Evolutionary conservation across 1,140 invertebrate genomes (phyloP).

Genomic region (Manduca sexta): DNA sequence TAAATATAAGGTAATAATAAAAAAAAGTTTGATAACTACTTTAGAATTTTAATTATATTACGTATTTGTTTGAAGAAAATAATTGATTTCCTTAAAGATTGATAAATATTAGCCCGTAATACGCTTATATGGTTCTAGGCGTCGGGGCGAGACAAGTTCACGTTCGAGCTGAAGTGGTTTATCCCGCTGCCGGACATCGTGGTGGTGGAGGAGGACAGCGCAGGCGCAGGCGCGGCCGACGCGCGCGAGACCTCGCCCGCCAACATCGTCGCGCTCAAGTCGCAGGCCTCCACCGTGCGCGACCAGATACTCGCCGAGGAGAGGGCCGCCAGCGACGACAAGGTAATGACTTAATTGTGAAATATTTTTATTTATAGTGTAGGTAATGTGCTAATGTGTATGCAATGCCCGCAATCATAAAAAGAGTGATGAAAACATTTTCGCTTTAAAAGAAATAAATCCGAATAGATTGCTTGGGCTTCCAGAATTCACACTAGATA

Average conservation of each 20-base stretch:
- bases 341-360: conserved; percentile 35
- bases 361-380: not conserved
- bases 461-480: no score
- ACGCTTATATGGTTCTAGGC: conserved; percentile 72
- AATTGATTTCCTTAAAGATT: no score
- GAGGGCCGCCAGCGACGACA: conserved; percentile 77
- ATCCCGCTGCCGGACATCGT: conserved; percentile 86
- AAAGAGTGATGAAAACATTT: no score
- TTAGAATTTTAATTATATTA: no score
- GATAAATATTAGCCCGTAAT: not conserved
- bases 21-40: no score
- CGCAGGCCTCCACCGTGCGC: conserved; percentile 88
- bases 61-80: no score
- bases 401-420: no score
- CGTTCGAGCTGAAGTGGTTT: conserved; percentile 95
- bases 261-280: conserved; percentile 88
- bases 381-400: no score
- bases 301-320: conserved; percentile 88
- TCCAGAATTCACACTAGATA: no score
- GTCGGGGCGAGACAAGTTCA: conserved; percentile 88
- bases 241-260: conserved; percentile 82
- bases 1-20: conserved; percentile 85
- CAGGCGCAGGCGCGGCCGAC: conserved; percentile 78
- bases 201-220: conserved; percentile 79
- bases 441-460: no score